A percentile compares a stretch with the other conserved stretches of the same genome.
Evolutionary conservation across 2,113 vertebrate genomes (phyloP).

Genomic region (Dipodomys stephensi): DNA sequence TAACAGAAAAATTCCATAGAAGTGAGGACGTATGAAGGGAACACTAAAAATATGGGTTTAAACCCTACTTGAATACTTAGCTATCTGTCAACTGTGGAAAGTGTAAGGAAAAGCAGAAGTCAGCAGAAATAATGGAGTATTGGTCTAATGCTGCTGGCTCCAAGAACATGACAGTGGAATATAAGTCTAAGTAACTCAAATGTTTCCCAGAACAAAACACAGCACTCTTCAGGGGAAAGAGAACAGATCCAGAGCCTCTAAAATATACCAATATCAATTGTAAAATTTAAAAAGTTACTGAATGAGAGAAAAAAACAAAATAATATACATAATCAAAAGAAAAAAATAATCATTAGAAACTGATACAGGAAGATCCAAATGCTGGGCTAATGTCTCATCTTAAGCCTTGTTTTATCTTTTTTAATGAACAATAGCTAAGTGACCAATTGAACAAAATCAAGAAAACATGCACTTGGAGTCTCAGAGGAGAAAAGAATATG

Average conservation of each 20-base stretch:
- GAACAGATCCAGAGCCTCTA: background rate
- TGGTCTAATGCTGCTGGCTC: background rate
- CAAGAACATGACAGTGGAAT: background rate
- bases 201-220: background rate
- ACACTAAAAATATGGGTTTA: background rate
- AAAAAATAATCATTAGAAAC: constrained; percentile 11
- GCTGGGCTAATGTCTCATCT: background rate
- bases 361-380: background rate
- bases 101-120: background rate
- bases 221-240: background rate
- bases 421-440: background rate
- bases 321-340: background rate
- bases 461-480: background rate
- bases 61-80: background rate
- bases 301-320: background rate
- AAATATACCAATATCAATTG: background rate
- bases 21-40: background rate
- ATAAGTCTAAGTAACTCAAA: constrained; percentile 1
- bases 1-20: background rate
- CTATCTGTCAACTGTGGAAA: background rate
- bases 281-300: background rate
- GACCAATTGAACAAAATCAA: background rate
- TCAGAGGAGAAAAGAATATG: background rate
- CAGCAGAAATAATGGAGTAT: background rate
- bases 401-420: background rate